These are phyloP conservation scores for Acanthornis magna DNA, from an alignment of 2,797 vertebrate genomes.

Conservation along the genomic window DNA sequence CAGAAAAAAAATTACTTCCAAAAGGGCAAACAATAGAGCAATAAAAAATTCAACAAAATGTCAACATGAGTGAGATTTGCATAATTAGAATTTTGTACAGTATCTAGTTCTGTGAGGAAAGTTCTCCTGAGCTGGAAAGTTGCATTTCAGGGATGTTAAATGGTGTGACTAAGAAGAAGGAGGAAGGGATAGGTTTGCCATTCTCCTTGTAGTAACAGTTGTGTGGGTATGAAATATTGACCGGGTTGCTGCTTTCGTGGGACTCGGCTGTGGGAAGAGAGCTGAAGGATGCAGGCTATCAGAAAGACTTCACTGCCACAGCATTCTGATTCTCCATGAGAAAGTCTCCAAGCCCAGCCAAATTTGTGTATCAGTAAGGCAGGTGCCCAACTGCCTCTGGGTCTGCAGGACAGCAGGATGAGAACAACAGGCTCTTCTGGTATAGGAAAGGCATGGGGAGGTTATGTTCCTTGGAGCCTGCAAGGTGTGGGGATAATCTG, in stretches of 20 bases:
- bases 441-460: neutral
- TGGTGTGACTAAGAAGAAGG: neutral
- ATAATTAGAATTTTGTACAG: conserved; percentile 26
- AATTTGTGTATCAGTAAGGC: neutral
- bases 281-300: neutral
- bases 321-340: neutral
- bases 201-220: neutral
- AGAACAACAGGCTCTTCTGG: neutral
- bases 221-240: neutral
- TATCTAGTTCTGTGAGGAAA: neutral
- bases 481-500: neutral
- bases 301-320: neutral
- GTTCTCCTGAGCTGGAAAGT: neutral
- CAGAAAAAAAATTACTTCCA: neutral
- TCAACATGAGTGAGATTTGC: neutral
- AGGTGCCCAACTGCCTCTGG: neutral
- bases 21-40: neutral
- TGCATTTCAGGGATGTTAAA: neutral
- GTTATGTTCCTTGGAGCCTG: neutral
- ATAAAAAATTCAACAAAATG: conserved; percentile 6
- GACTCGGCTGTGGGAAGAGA: neutral
- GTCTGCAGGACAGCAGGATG: neutral
- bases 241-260: neutral
- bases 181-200: neutral
- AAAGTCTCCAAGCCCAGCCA: neutral